Base-by-base conservation (phyloP, 2,888 invertebrate species). In the Phortica magna region DNA sequence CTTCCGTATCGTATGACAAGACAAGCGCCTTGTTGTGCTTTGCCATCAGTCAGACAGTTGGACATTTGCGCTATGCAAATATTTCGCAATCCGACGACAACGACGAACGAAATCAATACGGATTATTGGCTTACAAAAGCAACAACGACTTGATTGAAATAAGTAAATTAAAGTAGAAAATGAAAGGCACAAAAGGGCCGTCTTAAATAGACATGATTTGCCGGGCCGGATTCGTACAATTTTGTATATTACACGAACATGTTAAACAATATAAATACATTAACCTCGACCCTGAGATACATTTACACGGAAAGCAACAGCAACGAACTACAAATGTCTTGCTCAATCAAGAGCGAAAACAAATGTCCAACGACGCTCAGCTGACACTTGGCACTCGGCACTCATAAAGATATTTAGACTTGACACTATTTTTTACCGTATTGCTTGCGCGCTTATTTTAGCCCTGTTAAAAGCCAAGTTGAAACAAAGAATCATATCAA, bases 351-450 rank as follows among this genome's bases (percentile, higher is more conserved):
- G 82, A 81, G 73, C 61, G 53, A n/a, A n/a, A 42, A 64, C 10
- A 22, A 14, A 39, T n/a, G 22, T 31, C 48, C 55, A 59, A 59
- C 14, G n/a, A 59, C 17, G 7, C n/a, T 9, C 14, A 14, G 17
- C 73, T 75, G 75, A 79, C 77, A 79, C 75, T 82, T 76, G 77
- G 71, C 76, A 77, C 78, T 74, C 76, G 77, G 71, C 76, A 77
- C 78, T 74, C 76, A 79, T 73, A 79, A 75, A 76, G 80, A 79
- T 14, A 43, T 80, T 82, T 83, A 82, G 87, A 88, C 88, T 87
- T 85, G 85, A 85, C 85, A 86, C 81, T 81, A 73, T 85, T 43
- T 67, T 73, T 59, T 75, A 43, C 73, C 22, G 55, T 75, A 59
- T 72, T 55, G 7, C 41, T 31, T 39, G 41, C 76, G 48, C 65